These are phyloP conservation scores for Cryptoleucopteryx plumbea DNA, from an alignment of 2,113 vertebrate genomes.

Conservation along the genomic window DNA sequence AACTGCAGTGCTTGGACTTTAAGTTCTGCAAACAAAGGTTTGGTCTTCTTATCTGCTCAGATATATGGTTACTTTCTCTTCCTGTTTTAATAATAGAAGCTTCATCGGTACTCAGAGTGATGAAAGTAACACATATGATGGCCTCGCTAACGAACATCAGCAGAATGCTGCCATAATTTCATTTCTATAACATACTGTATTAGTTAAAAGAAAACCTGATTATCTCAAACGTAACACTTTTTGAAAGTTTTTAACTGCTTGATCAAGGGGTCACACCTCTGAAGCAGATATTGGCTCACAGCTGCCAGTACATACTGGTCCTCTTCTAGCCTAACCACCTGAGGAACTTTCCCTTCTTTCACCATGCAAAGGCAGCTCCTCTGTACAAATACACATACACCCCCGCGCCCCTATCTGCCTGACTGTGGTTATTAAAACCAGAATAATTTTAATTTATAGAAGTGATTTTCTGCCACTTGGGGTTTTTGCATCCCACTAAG, in stretches of 20 bases:
- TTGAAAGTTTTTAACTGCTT: neutral
- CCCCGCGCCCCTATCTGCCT: neutral
- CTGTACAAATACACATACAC: neutral
- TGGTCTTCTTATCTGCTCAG: neutral
- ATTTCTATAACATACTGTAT: neutral
- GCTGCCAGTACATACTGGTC: neutral
- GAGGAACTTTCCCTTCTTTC: neutral
- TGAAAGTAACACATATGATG: neutral
- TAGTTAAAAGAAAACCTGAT: neutral
- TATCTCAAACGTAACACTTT: neutral
- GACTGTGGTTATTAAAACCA: neutral
- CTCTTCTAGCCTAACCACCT: neutral
- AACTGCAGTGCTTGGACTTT: neutral
- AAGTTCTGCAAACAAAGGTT: neutral
- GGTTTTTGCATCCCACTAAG: neutral
- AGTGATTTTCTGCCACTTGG: neutral
- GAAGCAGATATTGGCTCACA: neutral
- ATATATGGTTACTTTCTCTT: neutral
- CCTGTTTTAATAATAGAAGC: neutral
- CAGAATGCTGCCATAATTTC: neutral
- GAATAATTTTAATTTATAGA: neutral
- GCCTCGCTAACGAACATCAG: neutral
- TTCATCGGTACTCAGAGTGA: neutral
- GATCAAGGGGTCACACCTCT: neutral
- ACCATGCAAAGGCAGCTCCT: neutral